phyloP scores from a whole-genome alignment of 2,113 vertebrate genomes.

The Clarias batrachus region DNA sequence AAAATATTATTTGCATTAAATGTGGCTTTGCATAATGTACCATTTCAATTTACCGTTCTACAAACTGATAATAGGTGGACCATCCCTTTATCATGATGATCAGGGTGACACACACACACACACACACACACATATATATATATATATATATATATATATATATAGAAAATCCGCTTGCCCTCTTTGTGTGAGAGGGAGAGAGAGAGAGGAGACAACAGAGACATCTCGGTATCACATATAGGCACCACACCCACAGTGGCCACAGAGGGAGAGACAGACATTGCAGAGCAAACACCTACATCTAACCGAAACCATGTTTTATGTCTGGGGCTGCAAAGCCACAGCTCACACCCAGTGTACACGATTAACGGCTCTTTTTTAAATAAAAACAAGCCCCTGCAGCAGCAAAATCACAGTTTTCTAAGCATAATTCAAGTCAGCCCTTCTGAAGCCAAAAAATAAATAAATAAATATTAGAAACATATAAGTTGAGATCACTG shows the following conservation, averaged over 20 bases:
- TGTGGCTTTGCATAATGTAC: too few species aligned
- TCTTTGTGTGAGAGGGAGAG: background rate
- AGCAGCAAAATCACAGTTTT: constrained; percentile 8
- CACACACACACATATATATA: background rate
- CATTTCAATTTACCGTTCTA: too few species aligned
- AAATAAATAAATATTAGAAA: background rate
- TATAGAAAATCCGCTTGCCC: too few species aligned
- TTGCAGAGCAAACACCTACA: constrained; percentile 48
- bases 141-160: too few species aligned
- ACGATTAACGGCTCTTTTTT: constrained; percentile 10
- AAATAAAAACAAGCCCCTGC: constrained; percentile 37
- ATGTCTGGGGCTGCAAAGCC: constrained; percentile 58
- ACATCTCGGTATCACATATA: constrained; percentile 35
- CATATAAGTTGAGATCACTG: background rate
- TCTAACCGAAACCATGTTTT: constrained; percentile 60
- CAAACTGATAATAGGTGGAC: too few species aligned
- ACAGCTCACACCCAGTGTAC: constrained; percentile 55
- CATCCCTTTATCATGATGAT: too few species aligned
- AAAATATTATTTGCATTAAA: too few species aligned
- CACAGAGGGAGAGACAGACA: constrained; percentile 21
- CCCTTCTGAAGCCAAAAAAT: background rate
- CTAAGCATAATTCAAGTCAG: background rate
- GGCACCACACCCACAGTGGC: constrained; percentile 19
- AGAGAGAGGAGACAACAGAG: constrained; percentile 15
- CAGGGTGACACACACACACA: background rate